Base-by-base conservation (phyloP, 2,888 invertebrate species). In the Philaethria dido region DNA sequence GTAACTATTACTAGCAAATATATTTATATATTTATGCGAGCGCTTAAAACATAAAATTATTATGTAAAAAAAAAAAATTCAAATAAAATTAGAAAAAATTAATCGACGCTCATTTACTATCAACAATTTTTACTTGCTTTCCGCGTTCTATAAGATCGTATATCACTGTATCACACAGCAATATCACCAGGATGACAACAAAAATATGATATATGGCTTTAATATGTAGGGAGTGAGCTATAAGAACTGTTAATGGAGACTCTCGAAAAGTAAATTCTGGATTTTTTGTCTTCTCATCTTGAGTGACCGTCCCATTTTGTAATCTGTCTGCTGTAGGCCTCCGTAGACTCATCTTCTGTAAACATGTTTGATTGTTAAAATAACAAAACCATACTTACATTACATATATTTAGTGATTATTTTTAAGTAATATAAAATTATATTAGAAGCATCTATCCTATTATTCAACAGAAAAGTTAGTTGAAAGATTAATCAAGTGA, bases 161-260 rank as follows among this genome's bases (percentile, higher is more conserved):
- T 13, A 95, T 92, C 20, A 95, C 90, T 6, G 96, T 96, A 77
- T 97, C 95, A 65, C 96, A 87, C 61, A 96, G 93, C 71, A 97
- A 90, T 42, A 96, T 89, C 62, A 97, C 91, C 42, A 98, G 89
- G 73, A 96, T 95, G 18, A 96, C 96, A 55, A 96, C 93, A 85
- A 97, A 98, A 73, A 98, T 95, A 82, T 98, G 96, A 83, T 97
- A 97, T 73, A 98, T 95, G 3, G 97, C 96, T 76, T 94, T 94
- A 77, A 98, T 95, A 85, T 98, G 98, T 62, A 95, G 94, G 0
- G 89, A 89, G 60, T 95, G 94, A 79, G 96, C 94, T 75, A 97
- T 93, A 22, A 98, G 93, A 69, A 96, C 96, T 0, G 97, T 97
- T 65, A 98, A 89, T n/a, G 96, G 92, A 0, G 98, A 98, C 80